These are phyloP conservation scores for Serinus canaria DNA, from an alignment of 2,113 vertebrate species.

Conservation along the genomic window DNA sequence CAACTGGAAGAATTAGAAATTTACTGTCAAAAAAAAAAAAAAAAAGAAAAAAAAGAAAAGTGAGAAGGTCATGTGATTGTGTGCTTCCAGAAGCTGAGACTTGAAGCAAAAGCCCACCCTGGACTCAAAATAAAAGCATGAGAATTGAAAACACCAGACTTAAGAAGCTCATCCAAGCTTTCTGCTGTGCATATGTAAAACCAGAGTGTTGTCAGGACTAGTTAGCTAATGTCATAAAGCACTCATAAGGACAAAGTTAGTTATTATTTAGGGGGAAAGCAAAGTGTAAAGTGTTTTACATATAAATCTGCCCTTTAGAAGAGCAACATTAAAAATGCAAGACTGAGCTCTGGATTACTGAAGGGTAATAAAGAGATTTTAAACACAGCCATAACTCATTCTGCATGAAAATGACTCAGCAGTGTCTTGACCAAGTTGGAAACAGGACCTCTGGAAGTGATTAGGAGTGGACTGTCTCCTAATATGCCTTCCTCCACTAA, in stretches of 20 bases:
- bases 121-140: constrained; percentile 37
- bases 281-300: constrained; percentile 63
- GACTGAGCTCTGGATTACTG: constrained; percentile 32
- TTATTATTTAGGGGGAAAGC: constrained; percentile 64
- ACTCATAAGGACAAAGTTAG: constrained; percentile 31
- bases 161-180: constrained; percentile 38
- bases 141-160: constrained; percentile 47
- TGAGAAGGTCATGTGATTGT: not conserved
- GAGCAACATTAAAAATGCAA: not conserved
- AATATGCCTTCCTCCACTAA: not conserved
- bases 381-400: constrained; percentile 43
- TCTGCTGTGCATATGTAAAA: constrained; percentile 57
- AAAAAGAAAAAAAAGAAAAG: not conserved
- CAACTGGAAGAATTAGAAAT: constrained; percentile 3
- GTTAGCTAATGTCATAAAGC: constrained; percentile 54
- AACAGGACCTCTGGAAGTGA: constrained; percentile 35
- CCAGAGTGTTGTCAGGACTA: constrained; percentile 54
- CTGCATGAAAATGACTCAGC: constrained; percentile 52
- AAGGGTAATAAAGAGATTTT: constrained; percentile 39
- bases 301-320: constrained; percentile 56
- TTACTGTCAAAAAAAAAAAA: not conserved
- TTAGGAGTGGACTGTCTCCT: not conserved
- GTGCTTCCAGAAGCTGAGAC: constrained; percentile 41
- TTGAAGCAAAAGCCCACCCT: constrained; percentile 38
- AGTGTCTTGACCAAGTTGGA: constrained; percentile 21